These are phyloP conservation scores for Himantopus leucocephalus DNA, from an alignment of 2,113 vertebrate genomes.

Conservation along the genomic window DNA sequence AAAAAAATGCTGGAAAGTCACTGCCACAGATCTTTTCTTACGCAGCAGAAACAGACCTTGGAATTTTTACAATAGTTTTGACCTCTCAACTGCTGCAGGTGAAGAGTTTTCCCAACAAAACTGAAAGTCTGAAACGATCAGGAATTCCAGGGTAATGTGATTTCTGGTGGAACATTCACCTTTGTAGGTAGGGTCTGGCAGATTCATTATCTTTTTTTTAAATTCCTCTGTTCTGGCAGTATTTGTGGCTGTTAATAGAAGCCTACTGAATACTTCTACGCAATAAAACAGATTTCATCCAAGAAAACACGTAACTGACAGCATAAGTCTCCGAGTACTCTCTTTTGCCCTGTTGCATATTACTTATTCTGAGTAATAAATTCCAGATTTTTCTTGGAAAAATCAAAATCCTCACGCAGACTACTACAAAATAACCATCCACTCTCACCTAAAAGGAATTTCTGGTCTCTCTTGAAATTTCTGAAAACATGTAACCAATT, in stretches of 20 bases:
- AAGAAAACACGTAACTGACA: not conserved
- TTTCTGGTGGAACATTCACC: slow-evolving; percentile 36
- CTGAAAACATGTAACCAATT: not conserved
- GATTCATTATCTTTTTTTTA: slow-evolving; percentile 6
- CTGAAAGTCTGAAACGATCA: not conserved
- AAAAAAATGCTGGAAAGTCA: not conserved
- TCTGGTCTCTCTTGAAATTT: not conserved
- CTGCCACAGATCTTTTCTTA: not conserved
- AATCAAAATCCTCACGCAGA: not conserved
- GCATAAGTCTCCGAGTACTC: not conserved
- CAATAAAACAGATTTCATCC: not conserved
- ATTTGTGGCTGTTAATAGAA: not conserved
- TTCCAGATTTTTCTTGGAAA: not conserved
- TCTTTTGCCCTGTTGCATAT: not conserved
- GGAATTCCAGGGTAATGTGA: not conserved
- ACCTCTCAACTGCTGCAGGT: not conserved
- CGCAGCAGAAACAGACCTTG: not conserved
- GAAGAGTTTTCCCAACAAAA: not conserved
- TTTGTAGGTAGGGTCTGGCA: not conserved
- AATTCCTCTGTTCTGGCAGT: not conserved
- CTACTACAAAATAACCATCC: not conserved
- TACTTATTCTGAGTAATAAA: not conserved
- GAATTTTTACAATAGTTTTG: not conserved
- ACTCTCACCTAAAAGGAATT: not conserved
- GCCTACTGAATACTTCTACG: not conserved